Evolutionary conservation across 2,113 vertebrate species (phyloP).

Genomic region (Esox niger): DNA sequence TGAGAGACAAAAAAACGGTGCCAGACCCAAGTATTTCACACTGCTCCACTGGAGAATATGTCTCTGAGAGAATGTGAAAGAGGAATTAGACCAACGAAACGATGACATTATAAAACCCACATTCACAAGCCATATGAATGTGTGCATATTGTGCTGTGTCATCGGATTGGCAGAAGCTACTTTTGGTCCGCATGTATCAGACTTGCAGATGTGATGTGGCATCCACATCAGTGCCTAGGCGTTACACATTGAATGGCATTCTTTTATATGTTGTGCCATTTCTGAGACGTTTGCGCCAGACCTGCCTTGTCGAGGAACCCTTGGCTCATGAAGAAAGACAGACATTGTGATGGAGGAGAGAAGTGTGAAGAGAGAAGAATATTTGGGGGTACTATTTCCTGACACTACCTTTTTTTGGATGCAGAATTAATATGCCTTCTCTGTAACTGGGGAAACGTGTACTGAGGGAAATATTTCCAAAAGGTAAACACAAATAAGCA

Average conservation of each 20-base stretch:
- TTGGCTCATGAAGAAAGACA: slow-evolving; percentile 35
- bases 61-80: background rate
- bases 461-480: slow-evolving; percentile 46
- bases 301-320: slow-evolving; percentile 21
- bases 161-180: background rate
- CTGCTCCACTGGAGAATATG: background rate
- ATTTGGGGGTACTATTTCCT: slow-evolving; percentile 33
- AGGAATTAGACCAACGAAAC: background rate
- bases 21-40: slow-evolving; percentile 32
- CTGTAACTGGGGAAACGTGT: slow-evolving; percentile 33
- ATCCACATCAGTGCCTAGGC: background rate
- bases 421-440: slow-evolving; percentile 25
- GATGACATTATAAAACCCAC: background rate
- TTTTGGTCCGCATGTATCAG: background rate
- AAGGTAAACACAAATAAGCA: slow-evolving; percentile 22
- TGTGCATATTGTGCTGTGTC: background rate
- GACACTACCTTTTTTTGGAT: background rate
- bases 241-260: slow-evolving; percentile 19
- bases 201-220: background rate
- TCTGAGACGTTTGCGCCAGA: slow-evolving; percentile 42
- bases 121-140: background rate
- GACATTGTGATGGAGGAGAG: slow-evolving; percentile 16
- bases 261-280: slow-evolving; percentile 35
- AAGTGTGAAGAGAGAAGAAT: slow-evolving; percentile 27
- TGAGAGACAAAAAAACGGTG: background rate